A percentile compares a stretch with the other conserved stretches of the same genome.
Evolutionary conservation across 2,797 vertebrate genomes (phyloP).

Genomic region (Lindbergichthys nudifrons): DNA sequence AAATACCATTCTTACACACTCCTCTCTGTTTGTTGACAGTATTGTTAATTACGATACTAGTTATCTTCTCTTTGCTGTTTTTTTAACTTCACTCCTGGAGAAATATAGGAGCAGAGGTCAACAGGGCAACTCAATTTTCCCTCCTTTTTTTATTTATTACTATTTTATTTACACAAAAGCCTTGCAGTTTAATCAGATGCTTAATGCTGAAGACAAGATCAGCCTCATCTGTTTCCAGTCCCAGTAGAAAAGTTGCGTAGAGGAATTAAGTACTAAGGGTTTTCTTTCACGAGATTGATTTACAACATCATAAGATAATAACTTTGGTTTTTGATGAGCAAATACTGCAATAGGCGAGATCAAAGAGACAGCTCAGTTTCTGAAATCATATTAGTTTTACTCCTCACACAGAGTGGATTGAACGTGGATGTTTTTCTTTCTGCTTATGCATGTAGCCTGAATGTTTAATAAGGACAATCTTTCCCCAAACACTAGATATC

Average conservation of each 20-base stretch:
- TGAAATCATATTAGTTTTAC: constrained; percentile 2
- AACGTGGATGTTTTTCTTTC: constrained; percentile 16
- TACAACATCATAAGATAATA: constrained; percentile 22
- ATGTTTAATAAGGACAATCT: constrained; percentile 27
- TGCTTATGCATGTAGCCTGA: constrained; percentile 22
- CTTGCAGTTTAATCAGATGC: constrained; percentile 23
- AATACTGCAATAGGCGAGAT: constrained; percentile 29
- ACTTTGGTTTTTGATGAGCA: constrained; percentile 8
- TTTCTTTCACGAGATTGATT: constrained; percentile 18
- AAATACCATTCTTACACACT: constrained; percentile 8
- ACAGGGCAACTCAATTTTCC: constrained; percentile 21
- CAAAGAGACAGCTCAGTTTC: constrained; percentile 18
- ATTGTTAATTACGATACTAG: constrained; percentile 25
- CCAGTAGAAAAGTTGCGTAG: background rate
- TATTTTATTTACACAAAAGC: constrained; percentile 39
- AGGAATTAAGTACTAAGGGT: background rate
- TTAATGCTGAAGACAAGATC: constrained; percentile 33
- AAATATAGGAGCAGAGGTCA: constrained; percentile 26
- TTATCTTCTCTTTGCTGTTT: constrained; percentile 10
- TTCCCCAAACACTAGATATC: constrained; percentile 39
- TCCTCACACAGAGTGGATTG: background rate
- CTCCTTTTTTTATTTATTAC: constrained; percentile 34
- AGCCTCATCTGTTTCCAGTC: constrained; percentile 9
- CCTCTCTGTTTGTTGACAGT: constrained; percentile 33
- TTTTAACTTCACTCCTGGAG: constrained; percentile 34